Base-by-base conservation (phyloP, 1,140 invertebrate species). In the Nasonia giraulti region DNA sequence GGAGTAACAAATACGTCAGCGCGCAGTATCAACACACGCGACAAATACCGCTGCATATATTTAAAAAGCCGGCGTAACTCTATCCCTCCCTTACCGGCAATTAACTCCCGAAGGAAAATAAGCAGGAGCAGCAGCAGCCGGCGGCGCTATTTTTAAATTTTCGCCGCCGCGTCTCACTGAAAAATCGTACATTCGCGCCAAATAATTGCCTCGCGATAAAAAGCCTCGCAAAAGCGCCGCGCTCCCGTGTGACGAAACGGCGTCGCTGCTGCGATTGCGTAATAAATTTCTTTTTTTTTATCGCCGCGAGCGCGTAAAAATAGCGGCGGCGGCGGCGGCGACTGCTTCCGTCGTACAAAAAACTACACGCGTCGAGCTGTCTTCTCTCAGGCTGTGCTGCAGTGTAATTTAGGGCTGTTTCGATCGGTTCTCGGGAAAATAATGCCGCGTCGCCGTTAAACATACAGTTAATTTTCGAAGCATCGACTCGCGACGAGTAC, bases 201-300 rank as follows among this genome's bases (percentile, higher is more conserved):
- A 84, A 79, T 84, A 79, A 84, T 79, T 79, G 76, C 66, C 23
- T 73, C 76, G 27, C 66, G 20, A 73, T 68, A 84, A 84, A 79
- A 81, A 73, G 68, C 12, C 44, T 78, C 37, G 66, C 37, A 55
- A 79, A 79, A 73, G 76, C 8, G 20, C 82, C 74, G 75, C 74
- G 62, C 31, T 31, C 27, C 27, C 8, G 11, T 8, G 20, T 8
- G 55, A 68, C 27, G 17, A 68, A 79, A 73, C 8, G 14, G 31
- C 1, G 17, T 6, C 44, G 62, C 27, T 20, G 10, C 47, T 77
- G 8, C 55, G 55, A 23, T 80, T 74, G 47, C 23, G 66, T 47
- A 75, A 78, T 83, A 83, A 74, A 78, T 78, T 78, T 69, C 50
- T 75, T 76, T 50, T 71, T 78, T 78, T 50, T 69, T 23, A 50